Evolutionary conservation across 2,888 invertebrate species (phyloP), one percentile per base, ranked within the genome.

Genomic region (Pyrgus malvae): DNA sequence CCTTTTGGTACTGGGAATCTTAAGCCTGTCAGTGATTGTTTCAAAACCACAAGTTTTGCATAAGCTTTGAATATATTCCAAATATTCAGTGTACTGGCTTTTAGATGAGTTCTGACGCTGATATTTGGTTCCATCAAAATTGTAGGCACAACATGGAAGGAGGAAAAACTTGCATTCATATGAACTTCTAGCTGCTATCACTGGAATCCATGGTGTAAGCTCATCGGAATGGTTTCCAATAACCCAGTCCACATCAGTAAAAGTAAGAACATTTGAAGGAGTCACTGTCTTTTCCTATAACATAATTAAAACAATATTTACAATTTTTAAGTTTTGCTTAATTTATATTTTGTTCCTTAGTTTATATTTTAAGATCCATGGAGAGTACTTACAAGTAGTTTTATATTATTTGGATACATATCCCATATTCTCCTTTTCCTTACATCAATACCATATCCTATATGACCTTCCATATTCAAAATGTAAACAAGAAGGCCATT

Each of bases 201-300:
- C 94, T 14, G 99, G 98, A 68, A 99, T 94, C 99, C 99, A 99
- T 0, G 99, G 98, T 6, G 99, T 99, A n/a, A 99, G 85, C 79
- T 99, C 99, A 90, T 99, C 99, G 9, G 98, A 98, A 90, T 99
- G 99, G 84, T 99, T 99, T 48, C 99, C 99, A 76, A 99, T 98
- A 46, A 99, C 86, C 98, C 98, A 98, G 72, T 97, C 95, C 21
- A 91, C 92, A n/a, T 94, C 92, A 6, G 94, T 92, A 70, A 95
- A 96, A 37, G 92, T 72, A 58, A 91, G 91, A 46, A 91, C 76
- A 59, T 93, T 92, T 7, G 94, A 94, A 42, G 96, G 96, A 55
- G 92, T 91, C 50, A 97, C 91, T 2, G 93, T 91, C 67, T 80
- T 88, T 62, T 93, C 93, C 94, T 95, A 66, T 42, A 91, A 87